Base-by-base conservation (phyloP, 1,140 invertebrate species). In the Philotrypesis tridentata region DNA sequence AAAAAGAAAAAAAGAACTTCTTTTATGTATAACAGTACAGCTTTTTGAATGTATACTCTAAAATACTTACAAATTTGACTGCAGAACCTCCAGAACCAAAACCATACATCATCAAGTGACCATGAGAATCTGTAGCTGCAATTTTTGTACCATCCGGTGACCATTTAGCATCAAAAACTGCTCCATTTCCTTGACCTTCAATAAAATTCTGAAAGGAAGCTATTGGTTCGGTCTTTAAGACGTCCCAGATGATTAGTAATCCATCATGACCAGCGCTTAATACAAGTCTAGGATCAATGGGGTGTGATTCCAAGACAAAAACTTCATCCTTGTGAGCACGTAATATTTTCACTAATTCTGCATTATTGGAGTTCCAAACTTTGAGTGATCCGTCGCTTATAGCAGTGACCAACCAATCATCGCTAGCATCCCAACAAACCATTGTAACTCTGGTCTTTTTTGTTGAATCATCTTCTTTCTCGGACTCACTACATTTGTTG, bases 131-230 rank as follows among this genome's bases (percentile, higher is more conserved):
- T 6, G 98, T 98, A 5, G 97, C 97, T 9, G 97, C 97, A 82
- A 99, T 93, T 90, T 94, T 95, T 7, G 94, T 94, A 12, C 97
- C 97, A 93, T 97, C 96, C 0, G 97, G 96, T 14, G 96, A 97
- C 96, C 98, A 99, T 91, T 99, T 99, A 23, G 97, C 97, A 93
- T 99, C 99, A 92, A 97, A 99, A 21, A 99, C 95, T 17, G 98
- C 96, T n/a, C 97, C 97, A 92, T 97, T 95, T 5, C 97, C 98
- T 90, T 98, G 97, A 1, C 97, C 97, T 88, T 97, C 95, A 82
- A 96, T 95, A 74, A 94, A 93, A 90, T 96, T 96, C 86, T 95
- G 93, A 86, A 95, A 96, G 68, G 93, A 93, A 0, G 93, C 93
- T 78, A 93, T 87, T 43, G 90, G 88, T 84, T 92, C 87, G 7